Percentiles rank a stretch among this genome's conserved stretches.
Evolutionary conservation across 2,797 vertebrate genomes (phyloP).

Genomic region (Sylvia borin): DNA sequence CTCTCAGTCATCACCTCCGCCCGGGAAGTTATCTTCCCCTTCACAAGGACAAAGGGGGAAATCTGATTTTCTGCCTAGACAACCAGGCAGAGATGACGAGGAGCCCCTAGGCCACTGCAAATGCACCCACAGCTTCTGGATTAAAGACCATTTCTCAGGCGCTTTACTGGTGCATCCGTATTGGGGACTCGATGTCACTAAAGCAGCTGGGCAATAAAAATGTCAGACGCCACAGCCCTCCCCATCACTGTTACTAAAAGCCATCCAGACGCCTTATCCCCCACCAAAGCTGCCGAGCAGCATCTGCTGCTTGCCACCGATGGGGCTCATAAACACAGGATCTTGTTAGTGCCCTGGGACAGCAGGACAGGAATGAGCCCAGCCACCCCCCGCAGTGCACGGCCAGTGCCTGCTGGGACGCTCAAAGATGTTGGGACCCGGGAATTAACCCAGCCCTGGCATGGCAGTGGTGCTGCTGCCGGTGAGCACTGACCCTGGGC

Average conservation of each 20-base stretch:
- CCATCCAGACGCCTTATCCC: background rate
- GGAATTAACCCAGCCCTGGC: background rate
- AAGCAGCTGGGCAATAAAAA: background rate
- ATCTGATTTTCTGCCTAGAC: conserved; percentile 52
- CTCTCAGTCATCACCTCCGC: background rate
- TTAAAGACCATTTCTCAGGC: background rate
- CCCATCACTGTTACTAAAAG: background rate
- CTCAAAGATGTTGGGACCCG: fast-evolving
- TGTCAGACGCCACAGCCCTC: background rate
- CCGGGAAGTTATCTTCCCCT: background rate
- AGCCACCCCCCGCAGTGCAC: background rate
- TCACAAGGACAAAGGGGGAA: background rate
- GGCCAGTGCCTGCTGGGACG: background rate
- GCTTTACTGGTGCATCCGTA: background rate
- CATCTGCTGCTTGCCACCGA: background rate
- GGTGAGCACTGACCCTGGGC: fast-evolving
- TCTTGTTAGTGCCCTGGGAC: background rate
- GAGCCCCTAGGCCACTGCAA: background rate
- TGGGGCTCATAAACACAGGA: background rate
- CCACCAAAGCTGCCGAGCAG: background rate
- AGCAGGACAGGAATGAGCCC: background rate
- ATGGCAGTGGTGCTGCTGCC: background rate
- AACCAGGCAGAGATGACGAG: background rate
- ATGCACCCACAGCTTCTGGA: background rate
- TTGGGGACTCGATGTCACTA: fast-evolving